Base-by-base conservation (phyloP, 2,797 vertebrate genomes). In the Rhynchotus rufescens region DNA sequence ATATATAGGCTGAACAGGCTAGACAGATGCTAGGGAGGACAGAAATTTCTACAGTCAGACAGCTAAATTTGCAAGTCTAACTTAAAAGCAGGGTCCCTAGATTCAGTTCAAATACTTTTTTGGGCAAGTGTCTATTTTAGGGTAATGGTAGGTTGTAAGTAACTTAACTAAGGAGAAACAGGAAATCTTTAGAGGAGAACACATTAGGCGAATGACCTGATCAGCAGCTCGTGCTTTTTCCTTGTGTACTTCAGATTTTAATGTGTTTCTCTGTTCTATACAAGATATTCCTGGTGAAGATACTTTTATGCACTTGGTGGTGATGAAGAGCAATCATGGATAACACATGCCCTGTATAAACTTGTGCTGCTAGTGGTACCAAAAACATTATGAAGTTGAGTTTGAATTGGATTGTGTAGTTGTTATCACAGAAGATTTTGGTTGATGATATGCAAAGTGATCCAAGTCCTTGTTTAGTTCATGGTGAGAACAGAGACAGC, bases 371-470 rank as follows among this genome's bases (percentile, higher is more conserved):
- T 23, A 44, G 49, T 22, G 7, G 38, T 42, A 77, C 22, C 0
- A 2, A 95, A 87, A 90, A 8, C 30, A 65, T 73, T 80, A 69
- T 36, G 51, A 90, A 85, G 15, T 72, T 52, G 72, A 25, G 47
- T 61, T 76, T 93, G 56, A 90, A 47, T 73, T 85, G 20, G 25
- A 68, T 5, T 47, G 45, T 47, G 7, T n/a, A 79, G 28, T 12
- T 92, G 78, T 87, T 73, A 15, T 15, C 40, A 38, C 22, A 74
- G 21, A 51, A n/a, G 17, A 62, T 77, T 85, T 76, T 65, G 22
- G 9, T 61, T 85, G 61, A 28, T 57, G 68, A 54, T 5, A 26
- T 42, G 49, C 30, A 62, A 57, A 8, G 4, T 59, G 15, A 56
- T 60, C 36, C 65, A 22, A 76, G 28, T 26, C 21, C 10, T 8